Evolutionary conservation across 2,888 invertebrate species (phyloP), one percentile per base, ranked within the genome.

Genomic region (Callimorpha dominula): DNA sequence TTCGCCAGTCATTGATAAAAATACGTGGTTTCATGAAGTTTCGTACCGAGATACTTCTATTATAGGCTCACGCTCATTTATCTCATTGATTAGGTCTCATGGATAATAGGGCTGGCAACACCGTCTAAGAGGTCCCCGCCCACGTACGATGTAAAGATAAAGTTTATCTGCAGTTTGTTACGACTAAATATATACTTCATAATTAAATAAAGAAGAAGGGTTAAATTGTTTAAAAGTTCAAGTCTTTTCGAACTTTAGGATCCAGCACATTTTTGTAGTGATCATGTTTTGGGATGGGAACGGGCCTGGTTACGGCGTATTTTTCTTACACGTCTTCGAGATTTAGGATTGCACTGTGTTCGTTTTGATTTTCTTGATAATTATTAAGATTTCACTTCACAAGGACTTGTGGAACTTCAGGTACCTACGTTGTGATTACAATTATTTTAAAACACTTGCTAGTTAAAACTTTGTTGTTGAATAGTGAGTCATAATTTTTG

Each of bases 381-480:
- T 17, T 40, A 15, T 40, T 20, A 31, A 31, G 17, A n/a, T 54
- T 65, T 50, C 4, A 17, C 17, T 52, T 66, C 50, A 66, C n/a
- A 40, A 52, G 50, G 17, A 11, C 46, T 65, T 2, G 14, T 6
- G 52, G n/a, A 40, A 6, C 9, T 31, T 66, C 31, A 66, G 66
- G 66, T n/a, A n/a, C n/a, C n/a, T 65, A 65, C 20, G 65, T 46
- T 65, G 46, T 46, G 46, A 65, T 62, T 11, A 46, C 43, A 9
- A 46, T 8, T 62, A 7, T 15, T 40, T 46, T 46, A 31, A 46
- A 46, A 46, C 43, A 46, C 31, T 31, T 31, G 31, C 43, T 8
- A 46, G 43, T 46, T 3, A 46, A 46, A 46, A 46, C 9, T 46
- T 46, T 46, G 62, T 62, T 40, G 20, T 62, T 40, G 62, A 62